phyloP scores from a whole-genome alignment of 2,797 vertebrate genomes.

The Euthynnus affinis region DNA sequence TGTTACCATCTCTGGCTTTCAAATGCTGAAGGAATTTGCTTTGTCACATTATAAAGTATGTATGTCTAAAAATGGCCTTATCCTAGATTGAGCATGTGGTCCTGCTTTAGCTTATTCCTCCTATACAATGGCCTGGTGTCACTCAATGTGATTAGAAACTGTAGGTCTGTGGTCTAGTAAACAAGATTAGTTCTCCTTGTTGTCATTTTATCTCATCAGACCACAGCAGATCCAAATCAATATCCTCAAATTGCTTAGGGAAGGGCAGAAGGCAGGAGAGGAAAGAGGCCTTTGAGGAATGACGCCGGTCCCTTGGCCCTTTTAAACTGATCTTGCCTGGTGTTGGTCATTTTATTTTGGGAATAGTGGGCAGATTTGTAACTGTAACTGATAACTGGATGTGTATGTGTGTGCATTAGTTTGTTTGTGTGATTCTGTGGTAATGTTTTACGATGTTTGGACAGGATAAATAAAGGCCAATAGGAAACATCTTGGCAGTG shows the following conservation, averaged over 20 bases:
- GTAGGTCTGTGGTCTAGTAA: conserved; percentile 43
- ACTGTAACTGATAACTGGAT: conserved; percentile 21
- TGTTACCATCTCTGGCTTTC: not conserved
- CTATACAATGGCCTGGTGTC: conserved; percentile 15
- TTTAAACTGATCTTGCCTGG: conserved; percentile 31
- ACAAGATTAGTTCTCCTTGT: conserved; percentile 55
- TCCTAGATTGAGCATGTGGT: not conserved
- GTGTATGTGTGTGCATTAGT: conserved; percentile 22
- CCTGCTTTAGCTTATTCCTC: not conserved
- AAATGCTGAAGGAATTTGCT: not conserved
- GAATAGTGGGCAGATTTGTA: conserved; percentile 26
- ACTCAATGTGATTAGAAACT: conserved; percentile 37
- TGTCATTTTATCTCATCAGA: conserved; percentile 54
- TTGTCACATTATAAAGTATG: not conserved
- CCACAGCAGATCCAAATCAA: conserved; percentile 58
- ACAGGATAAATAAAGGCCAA: conserved; percentile 70
- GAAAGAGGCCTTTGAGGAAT: conserved; percentile 44
- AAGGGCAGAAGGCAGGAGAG: not conserved
- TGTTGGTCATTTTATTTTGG: conserved; percentile 32
- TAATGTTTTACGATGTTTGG: conserved; percentile 69
- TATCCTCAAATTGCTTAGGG: conserved; percentile 49
- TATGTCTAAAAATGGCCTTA: not conserved
- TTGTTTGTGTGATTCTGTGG: conserved; percentile 29
- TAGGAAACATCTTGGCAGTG: conserved; percentile 59
- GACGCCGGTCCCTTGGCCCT: conserved; percentile 33